Evolutionary conservation across 2,888 invertebrate species (phyloP), one percentile per base, ranked within the genome.

Genomic region (Orthosia cruda): DNA sequence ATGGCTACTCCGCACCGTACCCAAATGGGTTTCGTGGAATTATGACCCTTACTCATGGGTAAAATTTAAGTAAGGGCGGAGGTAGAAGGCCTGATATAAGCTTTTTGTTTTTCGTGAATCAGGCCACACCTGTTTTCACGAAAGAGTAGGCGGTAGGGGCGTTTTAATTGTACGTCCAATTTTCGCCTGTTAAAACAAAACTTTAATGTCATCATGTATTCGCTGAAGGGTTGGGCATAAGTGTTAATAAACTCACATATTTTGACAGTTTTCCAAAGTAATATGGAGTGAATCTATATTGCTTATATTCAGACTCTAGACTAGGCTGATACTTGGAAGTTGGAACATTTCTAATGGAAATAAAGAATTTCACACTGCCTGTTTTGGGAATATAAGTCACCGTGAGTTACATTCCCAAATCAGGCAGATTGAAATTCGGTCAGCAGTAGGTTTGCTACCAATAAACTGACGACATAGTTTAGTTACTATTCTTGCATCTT

Each of bases 21-120:
- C 64, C 64, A 74, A 77, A 77, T 72, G 69, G 69, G 59, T 47
- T 77, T 72, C 59, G 66, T 54, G 63, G 55, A 67, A 80, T 70
- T 63, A 84, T 69, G 59, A 32, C 49, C 70, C 49, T 58, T 55
- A 65, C 64, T 59, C 64, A 67, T 16, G 23, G 32, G 16, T 45
- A 58, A 57, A 47, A 23, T 52, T 20, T 20, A 18, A 18, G 20
- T 32, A 54, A 7, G 3, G 3, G 12, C 26, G 13, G 18, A 32
- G 9, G 4, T 58, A 69, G 58, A 63, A 66, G 65, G 12, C 11
- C 32, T n/a, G 16, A 15, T 18, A 40, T 18, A 12, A 32, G 3
- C 13, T 26, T 50, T 32, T 26, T 45, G 40, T 18, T 74, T 45
- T 54, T 20, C 20, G 23, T 23, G 11, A 4, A 11, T 15, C n/a